phyloP scores from a whole-genome alignment of 2,113 vertebrate genomes.

The Furnarius figulus region DNA sequence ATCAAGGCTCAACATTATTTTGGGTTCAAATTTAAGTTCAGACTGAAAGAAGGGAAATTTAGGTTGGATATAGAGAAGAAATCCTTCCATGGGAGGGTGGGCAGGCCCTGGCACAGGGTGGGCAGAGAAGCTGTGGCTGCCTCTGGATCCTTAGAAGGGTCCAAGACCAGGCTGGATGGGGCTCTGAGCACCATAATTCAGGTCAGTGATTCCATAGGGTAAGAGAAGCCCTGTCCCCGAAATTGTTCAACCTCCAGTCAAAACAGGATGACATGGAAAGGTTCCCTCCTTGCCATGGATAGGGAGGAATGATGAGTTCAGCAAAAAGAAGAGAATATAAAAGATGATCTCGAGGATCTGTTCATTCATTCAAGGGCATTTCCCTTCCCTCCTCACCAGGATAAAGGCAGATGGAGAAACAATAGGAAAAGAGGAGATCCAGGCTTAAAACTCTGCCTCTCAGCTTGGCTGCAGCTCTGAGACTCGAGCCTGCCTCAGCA shows the following conservation, averaged over 20 bases:
- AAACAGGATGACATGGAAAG: neutral
- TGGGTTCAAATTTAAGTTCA: neutral
- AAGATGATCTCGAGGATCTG: neutral
- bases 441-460: neutral
- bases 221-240: no score
- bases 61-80: neutral
- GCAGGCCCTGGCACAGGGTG: neutral
- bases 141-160: neutral
- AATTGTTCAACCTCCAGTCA: neutral
- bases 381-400: neutral
- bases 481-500: neutral
- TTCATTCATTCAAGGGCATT: neutral
- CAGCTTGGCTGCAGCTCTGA: neutral
- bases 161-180: neutral
- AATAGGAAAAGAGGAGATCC: neutral
- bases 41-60: neutral
- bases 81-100: neutral
- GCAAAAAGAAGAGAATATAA: neutral
- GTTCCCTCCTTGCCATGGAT: neutral
- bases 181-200: neutral
- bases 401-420: constrained; percentile 10
- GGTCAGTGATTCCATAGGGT: no score
- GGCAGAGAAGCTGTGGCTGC: neutral
- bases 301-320: neutral
- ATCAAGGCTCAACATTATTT: fast-evolving